Conservation (phyloP, 2,888 invertebrate species). For the Acrocyrtus sp. region DNA sequence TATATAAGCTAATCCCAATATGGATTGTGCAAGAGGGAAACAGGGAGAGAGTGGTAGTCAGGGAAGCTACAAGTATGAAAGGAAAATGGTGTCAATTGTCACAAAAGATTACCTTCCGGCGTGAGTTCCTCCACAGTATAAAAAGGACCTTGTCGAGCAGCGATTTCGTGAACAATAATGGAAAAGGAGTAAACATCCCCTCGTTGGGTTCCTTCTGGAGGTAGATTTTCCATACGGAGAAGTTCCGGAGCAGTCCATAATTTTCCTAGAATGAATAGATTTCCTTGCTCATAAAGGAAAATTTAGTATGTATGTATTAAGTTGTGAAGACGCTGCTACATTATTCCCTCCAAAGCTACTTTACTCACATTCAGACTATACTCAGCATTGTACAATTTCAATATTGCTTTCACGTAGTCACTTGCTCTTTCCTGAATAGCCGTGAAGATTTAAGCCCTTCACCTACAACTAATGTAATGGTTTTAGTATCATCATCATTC, state of each 20-base stretch:
- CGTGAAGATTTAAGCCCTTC: too few species aligned
- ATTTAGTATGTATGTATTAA: too few species aligned
- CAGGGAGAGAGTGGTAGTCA: neutral
- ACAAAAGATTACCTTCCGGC: constrained; percentile 59
- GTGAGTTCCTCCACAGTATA: constrained; percentile 72
- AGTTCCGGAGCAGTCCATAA: constrained; percentile 95
- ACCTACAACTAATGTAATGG: too few species aligned
- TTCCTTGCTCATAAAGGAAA: too few species aligned
- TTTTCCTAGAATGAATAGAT: constrained; percentile 72
- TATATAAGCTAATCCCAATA: too few species aligned
- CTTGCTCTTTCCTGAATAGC: too few species aligned
- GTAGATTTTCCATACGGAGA: constrained; percentile 73
- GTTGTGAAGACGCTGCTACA: too few species aligned
- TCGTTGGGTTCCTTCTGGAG: constrained; percentile 82
- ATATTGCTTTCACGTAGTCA: too few species aligned
- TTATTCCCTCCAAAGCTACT: too few species aligned
- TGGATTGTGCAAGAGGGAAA: neutral
- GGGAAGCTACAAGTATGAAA: neutral
- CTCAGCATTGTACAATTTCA: too few species aligned
- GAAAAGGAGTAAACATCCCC: constrained; percentile 97
- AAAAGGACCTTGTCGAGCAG: constrained; percentile 87
- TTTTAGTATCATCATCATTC: too few species aligned
- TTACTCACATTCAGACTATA: too few species aligned
- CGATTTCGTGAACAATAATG: constrained; percentile 93
- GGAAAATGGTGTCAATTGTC: constrained; percentile 32